These are phyloP conservation scores for Tricholaema leucomelas DNA, from an alignment of 2,113 vertebrate genomes.

Conservation along the genomic window DNA sequence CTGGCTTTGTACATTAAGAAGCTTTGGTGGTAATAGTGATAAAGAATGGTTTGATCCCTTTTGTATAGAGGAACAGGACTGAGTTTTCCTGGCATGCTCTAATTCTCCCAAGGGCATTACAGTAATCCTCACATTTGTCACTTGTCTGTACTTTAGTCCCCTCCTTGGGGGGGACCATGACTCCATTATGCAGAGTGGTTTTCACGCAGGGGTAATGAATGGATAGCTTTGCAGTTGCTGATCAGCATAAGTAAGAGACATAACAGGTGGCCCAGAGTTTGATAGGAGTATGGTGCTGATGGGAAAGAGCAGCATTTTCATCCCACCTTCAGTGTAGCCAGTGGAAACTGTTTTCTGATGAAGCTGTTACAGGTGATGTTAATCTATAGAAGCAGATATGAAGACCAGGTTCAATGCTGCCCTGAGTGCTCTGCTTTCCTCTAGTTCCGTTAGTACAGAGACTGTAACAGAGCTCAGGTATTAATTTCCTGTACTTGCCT, in stretches of 20 bases:
- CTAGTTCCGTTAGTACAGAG: background rate
- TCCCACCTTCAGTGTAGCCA: background rate
- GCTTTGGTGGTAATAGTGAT: background rate
- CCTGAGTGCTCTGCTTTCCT: background rate
- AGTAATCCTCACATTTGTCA: constrained; percentile 25
- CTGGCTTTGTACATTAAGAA: background rate
- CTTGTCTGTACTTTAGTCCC: background rate
- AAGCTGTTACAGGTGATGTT: background rate
- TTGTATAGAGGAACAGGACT: background rate
- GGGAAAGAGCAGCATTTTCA: background rate
- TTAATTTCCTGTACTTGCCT: background rate
- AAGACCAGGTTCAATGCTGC: background rate
- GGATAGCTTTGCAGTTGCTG: background rate
- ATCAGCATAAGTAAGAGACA: background rate
- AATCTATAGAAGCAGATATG: background rate
- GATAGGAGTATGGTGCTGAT: background rate
- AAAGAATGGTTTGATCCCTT: background rate
- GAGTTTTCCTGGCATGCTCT: background rate
- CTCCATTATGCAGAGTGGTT: background rate
- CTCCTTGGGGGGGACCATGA: background rate
- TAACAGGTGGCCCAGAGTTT: background rate
- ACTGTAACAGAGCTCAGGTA: background rate
- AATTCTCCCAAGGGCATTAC: constrained; percentile 11
- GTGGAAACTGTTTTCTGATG: background rate
- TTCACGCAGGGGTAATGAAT: background rate